phyloP scores from a whole-genome alignment of 2,113 vertebrate genomes.

The Lamprotornis superbus region DNA sequence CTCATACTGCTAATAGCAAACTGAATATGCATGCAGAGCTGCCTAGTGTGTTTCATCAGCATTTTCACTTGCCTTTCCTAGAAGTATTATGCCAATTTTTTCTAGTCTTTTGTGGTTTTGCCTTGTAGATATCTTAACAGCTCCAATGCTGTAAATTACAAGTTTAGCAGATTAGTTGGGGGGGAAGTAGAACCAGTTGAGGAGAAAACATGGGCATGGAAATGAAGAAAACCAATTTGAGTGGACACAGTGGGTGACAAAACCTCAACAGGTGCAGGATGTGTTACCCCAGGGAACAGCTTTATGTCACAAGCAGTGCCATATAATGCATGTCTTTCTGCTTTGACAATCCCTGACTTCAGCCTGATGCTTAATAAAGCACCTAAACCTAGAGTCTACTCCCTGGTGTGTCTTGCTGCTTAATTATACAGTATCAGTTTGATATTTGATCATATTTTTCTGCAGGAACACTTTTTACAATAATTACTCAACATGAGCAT shows the following conservation, averaged over 20 bases:
- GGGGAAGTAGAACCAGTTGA: not conserved
- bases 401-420: slow-evolving; percentile 53
- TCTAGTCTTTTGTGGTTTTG: not conserved
- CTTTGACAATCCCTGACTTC: not conserved
- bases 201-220: not conserved
- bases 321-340: not conserved
- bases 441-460: slow-evolving; percentile 56
- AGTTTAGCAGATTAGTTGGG: not conserved
- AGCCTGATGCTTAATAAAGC: slow-evolving; percentile 58
- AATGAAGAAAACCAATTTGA: not conserved
- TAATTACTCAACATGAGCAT: slow-evolving; percentile 28
- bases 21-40: not conserved
- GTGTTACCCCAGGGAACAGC: slow-evolving; percentile 36
- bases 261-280: slow-evolving; percentile 40
- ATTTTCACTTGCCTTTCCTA: not conserved
- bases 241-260: slow-evolving; percentile 24
- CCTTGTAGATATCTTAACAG: not conserved
- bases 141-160: not conserved
- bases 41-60: not conserved
- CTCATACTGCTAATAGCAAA: not conserved
- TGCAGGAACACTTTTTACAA: slow-evolving; percentile 33
- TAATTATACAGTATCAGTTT: slow-evolving; percentile 64
- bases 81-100: not conserved
- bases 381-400: slow-evolving; percentile 39
- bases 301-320: slow-evolving; percentile 11